Evolutionary conservation across 92 coral and sea anemone genomes (phyloP), one percentile per base, ranked within the genome.

Genomic region (Actinernus sp.): DNA sequence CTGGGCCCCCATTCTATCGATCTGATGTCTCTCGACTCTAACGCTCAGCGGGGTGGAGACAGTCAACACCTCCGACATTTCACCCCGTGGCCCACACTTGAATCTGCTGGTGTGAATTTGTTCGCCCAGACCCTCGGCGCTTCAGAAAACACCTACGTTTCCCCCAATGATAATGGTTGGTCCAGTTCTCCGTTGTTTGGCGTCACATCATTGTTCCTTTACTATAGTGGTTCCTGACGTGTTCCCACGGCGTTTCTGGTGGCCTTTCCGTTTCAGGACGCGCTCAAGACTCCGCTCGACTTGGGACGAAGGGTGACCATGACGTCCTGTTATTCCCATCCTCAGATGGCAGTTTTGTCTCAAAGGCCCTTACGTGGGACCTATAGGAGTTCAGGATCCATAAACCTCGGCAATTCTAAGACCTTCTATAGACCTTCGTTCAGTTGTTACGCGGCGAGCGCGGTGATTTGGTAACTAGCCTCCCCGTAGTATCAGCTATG

Each of bases 21-120:
- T 72, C 36, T 72, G n/a, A 46, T 72, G 70, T 53, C 87, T n/a
- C 47, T 73, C 4, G 81, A 80, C 63, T 62, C 81, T 1, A 82
- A 82, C 8, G 69, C 29, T 4, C 88, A 76, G 13, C 1, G 3
- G 68, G 49, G 7, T n/a, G n/a, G n/a, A n/a, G n/a, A n/a, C n/a
- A 43, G 73, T 43, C 13, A 14, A 41, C 73, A 61, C 36, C 81
- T 72, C 31, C 49, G 18, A 12, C 75, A 72, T 43, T 63, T 40
- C 53, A 46, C 74, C 28, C 74, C 74, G 34, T 79, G 81, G 86
- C 86, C 74, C 16, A 71, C 87, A 1, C 60, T 48, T 7, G 8
- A 71, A 7, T 36, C 41, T 36, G 41, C 41, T 7, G 41, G 41
- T 36, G 41, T 36, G 41, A 36, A 36, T 14, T 14, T 36, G 8